Base-by-base conservation (phyloP, 2,113 vertebrate genomes). In the Archilochus colubris region DNA sequence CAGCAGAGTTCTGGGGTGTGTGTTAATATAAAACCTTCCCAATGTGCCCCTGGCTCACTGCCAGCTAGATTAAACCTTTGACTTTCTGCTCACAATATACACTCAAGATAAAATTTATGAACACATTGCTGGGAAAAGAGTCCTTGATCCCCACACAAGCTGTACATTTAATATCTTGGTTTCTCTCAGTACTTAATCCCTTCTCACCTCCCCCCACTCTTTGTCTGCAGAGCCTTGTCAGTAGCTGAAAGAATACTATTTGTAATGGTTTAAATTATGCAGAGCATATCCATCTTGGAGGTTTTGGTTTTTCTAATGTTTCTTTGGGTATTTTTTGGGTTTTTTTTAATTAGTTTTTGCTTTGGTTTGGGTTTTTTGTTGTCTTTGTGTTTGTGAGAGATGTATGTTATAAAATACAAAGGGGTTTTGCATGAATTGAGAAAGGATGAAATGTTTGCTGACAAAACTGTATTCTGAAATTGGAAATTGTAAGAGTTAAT, bases 31-130 rank as follows among this genome's bases (percentile, higher is more conserved):
- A 92, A 94, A 73, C 48, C 61, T 67, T 68, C 48, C 57, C 68
- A 59, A 43, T 2, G 2, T 64, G 36, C 53, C 44, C 55, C 81
- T 93, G 78, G 48, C 31, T 70, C 48, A n/a, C 38, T 72, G 63
- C 61, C 80, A 72, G 61, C 11, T 43, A 44, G 81, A 91, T 59
- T 74, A 84, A 91, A 94, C 78, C 53, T 88, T 93, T 94, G 83
- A 78, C 86, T 93, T 88, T 92, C 91, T 79, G 92, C 77, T 93
- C 53, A 57, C 2, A 2, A 53, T 77, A 83, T 19, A 88, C 21
- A 33, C 51, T 92, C 61, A 53, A 73, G 77, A 81, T 78, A 91
- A 92, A 93, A 96, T 89, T 92, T 91, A 93, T 82, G 84, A 83
- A 64, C 69, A 57, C 77, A 33, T 38, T 88, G 68, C 61, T 63